These are phyloP conservation scores for Nyleta sp. DNA, from an alignment of 2,888 invertebrate species.

Conservation along the genomic window DNA sequence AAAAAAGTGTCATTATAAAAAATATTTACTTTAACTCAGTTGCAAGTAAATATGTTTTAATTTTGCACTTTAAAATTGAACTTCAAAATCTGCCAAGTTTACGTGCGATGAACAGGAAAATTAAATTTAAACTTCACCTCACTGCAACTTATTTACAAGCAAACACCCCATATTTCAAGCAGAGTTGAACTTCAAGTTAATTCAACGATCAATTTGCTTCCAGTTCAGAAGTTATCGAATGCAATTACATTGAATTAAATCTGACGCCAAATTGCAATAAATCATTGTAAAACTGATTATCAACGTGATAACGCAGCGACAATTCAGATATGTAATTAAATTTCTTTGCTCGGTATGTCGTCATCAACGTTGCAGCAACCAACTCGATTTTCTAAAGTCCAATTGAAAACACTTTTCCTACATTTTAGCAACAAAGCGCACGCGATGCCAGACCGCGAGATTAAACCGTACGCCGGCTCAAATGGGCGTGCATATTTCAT, in stretches of 20 bases:
- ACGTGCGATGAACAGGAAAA: not conserved
- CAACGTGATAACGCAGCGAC: too few relatives aligned
- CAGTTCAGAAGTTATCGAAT: too few relatives aligned
- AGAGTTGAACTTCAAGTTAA: not conserved
- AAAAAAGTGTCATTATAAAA: too few relatives aligned
- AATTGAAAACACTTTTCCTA: constrained; percentile 18
- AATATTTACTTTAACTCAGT: too few relatives aligned
- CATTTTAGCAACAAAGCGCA: constrained; percentile 5
- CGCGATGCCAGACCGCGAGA: constrained; percentile 13
- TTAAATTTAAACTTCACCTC: constrained; percentile 23
- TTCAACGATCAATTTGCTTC: not conserved
- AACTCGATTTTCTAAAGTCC: not conserved
- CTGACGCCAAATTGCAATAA: too few relatives aligned
- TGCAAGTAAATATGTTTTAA: too few relatives aligned
- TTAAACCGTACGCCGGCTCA: not conserved
- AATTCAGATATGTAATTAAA: not conserved
- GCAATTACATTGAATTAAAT: too few relatives aligned
- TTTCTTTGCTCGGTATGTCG: not conserved
- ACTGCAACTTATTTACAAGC: not conserved
- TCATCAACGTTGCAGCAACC: not conserved
- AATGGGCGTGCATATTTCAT: constrained; percentile 12
- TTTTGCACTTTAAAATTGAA: too few relatives aligned
- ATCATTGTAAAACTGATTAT: too few relatives aligned
- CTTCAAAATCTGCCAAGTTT: too few relatives aligned
- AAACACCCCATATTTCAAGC: not conserved